phyloP scores from a whole-genome alignment of 2,797 vertebrate genomes.

The Morus bassanus region DNA sequence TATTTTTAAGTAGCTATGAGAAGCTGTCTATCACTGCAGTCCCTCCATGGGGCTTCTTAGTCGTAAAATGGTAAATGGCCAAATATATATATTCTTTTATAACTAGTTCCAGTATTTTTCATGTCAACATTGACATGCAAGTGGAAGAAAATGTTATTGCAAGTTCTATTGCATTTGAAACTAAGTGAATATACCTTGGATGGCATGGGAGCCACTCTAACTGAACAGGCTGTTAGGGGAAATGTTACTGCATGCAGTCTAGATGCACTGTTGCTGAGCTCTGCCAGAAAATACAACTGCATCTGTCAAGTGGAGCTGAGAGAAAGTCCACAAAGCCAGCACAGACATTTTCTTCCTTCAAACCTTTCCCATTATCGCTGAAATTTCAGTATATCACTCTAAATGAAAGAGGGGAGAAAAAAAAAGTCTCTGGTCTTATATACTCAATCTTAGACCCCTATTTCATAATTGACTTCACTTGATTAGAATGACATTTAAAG shows the following conservation, averaged over 20 bases:
- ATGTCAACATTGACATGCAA: neutral
- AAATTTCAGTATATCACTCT: neutral
- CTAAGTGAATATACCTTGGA: neutral
- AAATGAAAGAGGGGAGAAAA: rapidly evolving
- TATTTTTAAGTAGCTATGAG: neutral
- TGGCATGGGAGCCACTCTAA: neutral
- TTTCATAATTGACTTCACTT: neutral
- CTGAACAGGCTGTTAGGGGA: neutral
- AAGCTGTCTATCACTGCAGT: neutral
- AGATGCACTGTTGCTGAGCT: neutral
- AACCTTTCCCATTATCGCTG: neutral
- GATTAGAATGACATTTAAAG: rapidly evolving
- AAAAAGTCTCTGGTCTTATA: neutral
- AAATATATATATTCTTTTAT: neutral
- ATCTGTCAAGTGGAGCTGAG: neutral
- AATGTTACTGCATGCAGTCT: neutral
- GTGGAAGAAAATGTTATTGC: neutral
- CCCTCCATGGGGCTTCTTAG: neutral
- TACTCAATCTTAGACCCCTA: neutral
- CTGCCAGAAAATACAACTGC: neutral
- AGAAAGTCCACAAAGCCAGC: neutral
- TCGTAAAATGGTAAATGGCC: neutral
- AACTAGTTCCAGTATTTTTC: neutral
- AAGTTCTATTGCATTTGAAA: neutral
- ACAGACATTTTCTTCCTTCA: neutral